Base-by-base conservation (phyloP, 1,140 invertebrate species). In the Mactra quadrangularis region DNA sequence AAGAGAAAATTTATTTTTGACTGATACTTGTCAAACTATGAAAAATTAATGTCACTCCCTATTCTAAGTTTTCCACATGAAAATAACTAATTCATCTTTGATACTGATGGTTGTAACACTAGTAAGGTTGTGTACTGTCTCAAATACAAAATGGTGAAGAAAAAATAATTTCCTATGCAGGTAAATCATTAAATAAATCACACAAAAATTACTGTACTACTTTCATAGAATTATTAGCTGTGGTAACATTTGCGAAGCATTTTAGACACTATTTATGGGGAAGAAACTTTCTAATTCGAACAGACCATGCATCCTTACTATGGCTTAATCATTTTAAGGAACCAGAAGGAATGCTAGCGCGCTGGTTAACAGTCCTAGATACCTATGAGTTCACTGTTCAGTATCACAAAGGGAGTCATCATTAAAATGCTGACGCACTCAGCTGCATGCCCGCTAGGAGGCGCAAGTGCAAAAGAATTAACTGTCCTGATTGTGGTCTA, bases 11-110 rank as follows among this genome's bases (percentile, higher is more conserved):
- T 71, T 71, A 22, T n/a, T 29, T 4, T 68, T 29, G 64, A n/a
- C 33, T 7, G 3, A 41, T 45, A 2, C 4, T 6, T 68, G 64
- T 22, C 13, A 22, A 47, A 13, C 13, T 68, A 41, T 68, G 31
- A 68, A 41, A 38, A 64, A 25, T 75, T 87, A 25, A 93, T 92
- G 84, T 38, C 25, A 31, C 45, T 25, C 68, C 3, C 47, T 47
- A 59, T 3, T 62, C 45, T 77, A 4, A 29, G 59, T 38, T 77
- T 77, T 77, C 41, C 75, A n/a, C 27, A 50, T 31, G 57, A 62
- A 19, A 29, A 41, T 0, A 59, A 29, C 2, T 35, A 52, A 11
- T 76, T 77, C 27, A 52, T 77, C 6, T 19, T 77, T 11, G 57
- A 77, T 38, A 77, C 59, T 33, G 41, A 77, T 77, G 75, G 60